Evolutionary conservation across 2,888 invertebrate species (phyloP), one percentile per base, ranked within the genome.

Genomic region (Diachrysia chrysitis): DNA sequence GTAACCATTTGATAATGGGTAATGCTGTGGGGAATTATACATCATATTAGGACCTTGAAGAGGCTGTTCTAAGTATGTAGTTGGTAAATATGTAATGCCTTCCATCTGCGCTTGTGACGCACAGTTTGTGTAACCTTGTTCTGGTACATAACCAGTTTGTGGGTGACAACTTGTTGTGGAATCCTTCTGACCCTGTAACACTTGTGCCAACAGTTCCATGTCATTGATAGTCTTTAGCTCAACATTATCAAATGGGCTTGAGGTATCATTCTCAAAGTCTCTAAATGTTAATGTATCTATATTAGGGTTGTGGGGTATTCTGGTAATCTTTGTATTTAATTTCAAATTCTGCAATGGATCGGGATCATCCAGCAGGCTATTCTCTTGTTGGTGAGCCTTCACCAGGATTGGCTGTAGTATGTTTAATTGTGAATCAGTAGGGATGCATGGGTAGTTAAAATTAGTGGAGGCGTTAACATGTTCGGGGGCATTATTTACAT

Each of bases 161-260:
- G 87, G 87, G n/a, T 86, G 83, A 77, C 91, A 90, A 67, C 86
- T 91, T 6, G 86, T 83, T 17, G 84, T 66, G 0, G 92, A 89
- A 6, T 91, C 90, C 66, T 88, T 87, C 87, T 96, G 90, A 81
- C 88, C 91, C 76, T 94, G 93, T 71, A 97, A 88, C 56, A 98
- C 98, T 91, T 98, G 97, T 16, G 98, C 98, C 75, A 99, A 93
- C 88, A 98, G 97, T 91, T 98, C 98, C 96, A 98, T 97, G 87
- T 99, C 98, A 93, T 99, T 98, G 69, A 99, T 97, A 53, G 98
- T 98, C 92, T 98, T 98, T 62, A 99, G 91, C 93, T 98, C 98
- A 92, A 98, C 97, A 93, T 98, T 98, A 94, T 99, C 99, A 93
- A 99, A 99, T 0, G 99, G 99, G 89, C 98, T 98, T 63, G 98